Conservation (phyloP, 1,140 invertebrate species). For the Megalonaias nervosa region DNA sequence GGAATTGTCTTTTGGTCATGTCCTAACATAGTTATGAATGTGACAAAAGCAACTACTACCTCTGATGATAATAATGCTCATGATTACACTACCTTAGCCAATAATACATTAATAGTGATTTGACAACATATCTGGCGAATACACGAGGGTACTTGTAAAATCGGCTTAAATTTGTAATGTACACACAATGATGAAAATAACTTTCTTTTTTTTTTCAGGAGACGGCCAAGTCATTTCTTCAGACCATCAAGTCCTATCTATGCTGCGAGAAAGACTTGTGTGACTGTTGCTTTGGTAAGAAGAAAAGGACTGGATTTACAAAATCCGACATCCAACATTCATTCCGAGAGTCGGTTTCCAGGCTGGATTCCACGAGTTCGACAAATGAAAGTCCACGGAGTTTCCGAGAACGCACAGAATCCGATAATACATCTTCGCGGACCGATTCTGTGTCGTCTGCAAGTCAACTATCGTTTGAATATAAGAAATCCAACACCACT, state of each 20-base stretch:
- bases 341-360: constrained; percentile 42
- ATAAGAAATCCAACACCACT: constrained; percentile 56
- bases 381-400: constrained; percentile 49
- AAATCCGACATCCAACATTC: constrained; percentile 57
- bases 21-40: too few species aligned
- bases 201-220: constrained; percentile 18
- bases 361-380: constrained; percentile 61
- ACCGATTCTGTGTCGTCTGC: constrained; percentile 63
- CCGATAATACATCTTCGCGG: constrained; percentile 52
- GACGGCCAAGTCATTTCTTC: constrained; percentile 30
- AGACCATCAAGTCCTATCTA: constrained; percentile 21
- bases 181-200: background rate
- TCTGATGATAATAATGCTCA: too few species aligned
- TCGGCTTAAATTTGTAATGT: too few species aligned
- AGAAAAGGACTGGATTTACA: constrained; percentile 36
- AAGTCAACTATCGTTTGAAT: constrained; percentile 49
- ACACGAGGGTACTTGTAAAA: too few species aligned
- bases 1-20: too few species aligned
- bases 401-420: constrained; percentile 53
- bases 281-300: constrained; percentile 41
- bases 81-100: too few species aligned
- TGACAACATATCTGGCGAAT: too few species aligned
- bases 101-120: too few species aligned
- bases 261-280: constrained; percentile 33
- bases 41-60: too few species aligned